A percentile compares a stretch with the other conserved stretches of the same genome.
These are phyloP conservation scores for Microtus richardsoni DNA, from an alignment of 2,113 vertebrate species.

Conservation along the genomic window DNA sequence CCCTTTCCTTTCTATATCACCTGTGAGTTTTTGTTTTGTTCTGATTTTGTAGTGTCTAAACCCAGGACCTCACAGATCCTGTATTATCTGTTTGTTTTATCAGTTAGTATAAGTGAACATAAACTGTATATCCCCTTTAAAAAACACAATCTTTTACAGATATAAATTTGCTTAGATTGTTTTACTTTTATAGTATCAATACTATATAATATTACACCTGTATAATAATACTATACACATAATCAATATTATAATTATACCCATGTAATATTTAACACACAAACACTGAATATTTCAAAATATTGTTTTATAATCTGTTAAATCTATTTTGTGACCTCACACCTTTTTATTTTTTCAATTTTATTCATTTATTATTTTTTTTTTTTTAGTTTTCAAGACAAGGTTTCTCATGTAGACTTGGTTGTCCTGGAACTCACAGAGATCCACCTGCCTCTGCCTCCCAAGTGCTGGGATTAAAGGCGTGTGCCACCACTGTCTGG, in stretches of 20 bases:
- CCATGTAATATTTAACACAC: not conserved
- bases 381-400: not conserved
- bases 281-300: not conserved
- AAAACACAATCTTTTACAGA: slow-evolving; percentile 2
- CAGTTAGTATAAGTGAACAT: not conserved
- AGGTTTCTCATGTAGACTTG: too few species aligned
- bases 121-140: not conserved
- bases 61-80: not conserved
- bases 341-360: not conserved
- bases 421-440: too few species aligned
- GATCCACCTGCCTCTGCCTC: too few species aligned
- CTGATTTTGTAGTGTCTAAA: not conserved
- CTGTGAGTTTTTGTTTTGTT: not conserved
- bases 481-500: not conserved
- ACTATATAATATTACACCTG: not conserved
- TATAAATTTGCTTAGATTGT: slow-evolving; percentile 20
- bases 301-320: not conserved
- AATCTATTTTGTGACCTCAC: not conserved
- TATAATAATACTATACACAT: not conserved
- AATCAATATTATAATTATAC: not conserved
- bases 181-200: not conserved
- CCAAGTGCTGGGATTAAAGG: too few species aligned
- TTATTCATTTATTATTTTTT: not conserved
- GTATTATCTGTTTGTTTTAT: not conserved
- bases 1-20: not conserved